Base-by-base conservation (phyloP, 2,888 invertebrate genomes). In the Ernsta delagoae region DNA sequence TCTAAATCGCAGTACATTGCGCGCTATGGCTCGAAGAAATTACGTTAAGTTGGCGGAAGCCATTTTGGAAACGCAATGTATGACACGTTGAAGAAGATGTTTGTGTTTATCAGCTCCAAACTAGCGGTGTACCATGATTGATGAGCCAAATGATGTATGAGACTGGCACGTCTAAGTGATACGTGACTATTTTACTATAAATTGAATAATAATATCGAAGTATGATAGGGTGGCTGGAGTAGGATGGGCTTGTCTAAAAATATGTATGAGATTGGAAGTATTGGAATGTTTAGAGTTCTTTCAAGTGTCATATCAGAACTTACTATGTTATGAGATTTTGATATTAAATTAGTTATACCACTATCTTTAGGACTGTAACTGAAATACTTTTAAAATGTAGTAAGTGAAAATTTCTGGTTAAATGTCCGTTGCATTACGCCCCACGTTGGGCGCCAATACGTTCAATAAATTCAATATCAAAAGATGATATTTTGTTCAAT, bases 121-220 rank as follows among this genome's bases (percentile, higher is more conserved):
- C 34, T 45, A 16, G 57, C 57, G 48, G 45, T 57, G 57, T 12
- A 6, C 65, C 57, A 65, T 65, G 65, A 65, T 65, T 57, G 65
- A 65, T 65, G 48, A 48, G 45, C 36, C 36, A 57, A 9, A 65
- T 65, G 65, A 65, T 57, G 65, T 36, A 65, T 57, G 65, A 48
- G 31, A 31, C 34, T 48, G 45, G 56, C 43, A 64, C 57, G 65
- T 57, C 45, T 34, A 57, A 65, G 65, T 57, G 65, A 56, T 65
- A 57, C 65, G 65, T 65, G 45, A 57, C 65, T 56, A 34, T 64
- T 57, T 53, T 3, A 48, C 43, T 57, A 24, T 59, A 57, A 31
- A 57, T 65, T 65, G 57, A 36, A 36, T 36, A 36, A 12, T 36
- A 36, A 36, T 36, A 36, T 34, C 50, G 41, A 1, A 8, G 24